These are phyloP conservation scores for Marasmarcha lunaedactyla DNA, from an alignment of 2,888 invertebrate genomes.

Conservation along the genomic window DNA sequence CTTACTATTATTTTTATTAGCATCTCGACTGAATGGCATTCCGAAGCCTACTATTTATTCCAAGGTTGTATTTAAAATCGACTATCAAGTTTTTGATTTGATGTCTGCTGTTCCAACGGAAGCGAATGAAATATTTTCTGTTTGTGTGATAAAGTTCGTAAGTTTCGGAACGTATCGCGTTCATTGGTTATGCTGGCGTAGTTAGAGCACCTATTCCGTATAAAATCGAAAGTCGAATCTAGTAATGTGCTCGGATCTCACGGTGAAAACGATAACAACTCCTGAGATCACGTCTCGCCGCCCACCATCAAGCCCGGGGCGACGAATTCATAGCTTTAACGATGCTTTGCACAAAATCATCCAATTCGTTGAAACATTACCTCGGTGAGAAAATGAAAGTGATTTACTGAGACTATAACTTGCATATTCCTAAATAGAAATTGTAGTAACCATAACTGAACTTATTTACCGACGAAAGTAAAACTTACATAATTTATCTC, in stretches of 20 bases:
- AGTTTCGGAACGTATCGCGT: too few relatives aligned
- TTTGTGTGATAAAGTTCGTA: too few relatives aligned
- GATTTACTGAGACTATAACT: slow-evolving; percentile 2
- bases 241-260: slow-evolving; percentile 9
- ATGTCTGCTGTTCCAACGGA: too few relatives aligned
- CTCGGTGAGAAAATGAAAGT: neutral
- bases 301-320: slow-evolving; percentile 10
- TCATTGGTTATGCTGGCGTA: too few relatives aligned
- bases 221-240: slow-evolving; percentile 1
- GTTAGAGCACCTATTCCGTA: too few relatives aligned
- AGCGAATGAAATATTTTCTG: too few relatives aligned
- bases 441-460: too few relatives aligned
- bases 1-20: slow-evolving; percentile 19
- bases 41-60: neutral
- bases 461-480: too few relatives aligned
- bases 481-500: slow-evolving; percentile 1
- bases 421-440: too few relatives aligned
- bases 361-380: neutral
- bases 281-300: slow-evolving; percentile 11
- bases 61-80: too few relatives aligned
- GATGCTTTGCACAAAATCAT: too few relatives aligned
- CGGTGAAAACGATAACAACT: slow-evolving; percentile 17
- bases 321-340: slow-evolving; percentile 9
- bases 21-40: slow-evolving; percentile 4
- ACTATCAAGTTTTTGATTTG: too few relatives aligned